phyloP scores from a whole-genome alignment of 2,797 vertebrate species.

The Poeciliopsis paucimaculata region DNA sequence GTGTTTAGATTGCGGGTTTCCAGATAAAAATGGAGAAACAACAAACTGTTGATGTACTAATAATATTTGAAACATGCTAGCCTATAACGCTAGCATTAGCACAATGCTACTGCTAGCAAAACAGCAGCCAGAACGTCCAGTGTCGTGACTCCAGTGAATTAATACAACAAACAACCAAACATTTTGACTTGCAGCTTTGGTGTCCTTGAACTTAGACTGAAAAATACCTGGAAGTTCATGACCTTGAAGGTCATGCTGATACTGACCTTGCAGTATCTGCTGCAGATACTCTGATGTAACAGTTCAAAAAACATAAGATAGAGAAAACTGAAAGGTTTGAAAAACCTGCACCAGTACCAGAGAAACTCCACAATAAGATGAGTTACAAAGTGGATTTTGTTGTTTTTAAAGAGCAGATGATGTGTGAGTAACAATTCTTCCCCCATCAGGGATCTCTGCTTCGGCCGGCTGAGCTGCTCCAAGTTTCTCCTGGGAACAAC shows the following conservation, averaged over 20 bases:
- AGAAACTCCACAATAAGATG: too few relatives aligned
- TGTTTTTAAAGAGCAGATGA: background rate
- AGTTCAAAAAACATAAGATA: background rate
- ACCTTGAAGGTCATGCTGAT: too few relatives aligned
- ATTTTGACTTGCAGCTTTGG: background rate
- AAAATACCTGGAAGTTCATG: too few relatives aligned
- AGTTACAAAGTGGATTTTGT: too few relatives aligned
- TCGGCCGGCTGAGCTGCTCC: constrained; percentile 89
- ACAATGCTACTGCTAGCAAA: background rate
- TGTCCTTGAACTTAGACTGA: background rate
- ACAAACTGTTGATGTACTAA: too few relatives aligned
- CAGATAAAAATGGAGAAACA: too few relatives aligned
- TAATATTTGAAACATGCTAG: background rate
- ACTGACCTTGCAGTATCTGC: background rate
- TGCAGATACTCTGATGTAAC: background rate
- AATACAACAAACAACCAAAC: background rate
- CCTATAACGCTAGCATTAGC: background rate
- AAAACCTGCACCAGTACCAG: too few relatives aligned
- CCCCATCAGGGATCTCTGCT: constrained; percentile 89
- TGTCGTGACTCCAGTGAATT: background rate
- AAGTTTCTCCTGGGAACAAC: constrained; percentile 92
- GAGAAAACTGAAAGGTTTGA: too few relatives aligned
- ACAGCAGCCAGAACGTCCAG: background rate
- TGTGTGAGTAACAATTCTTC: background rate
- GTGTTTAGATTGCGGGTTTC: background rate